Evolutionary conservation across 2,888 invertebrate genomes (phyloP), one percentile per base, ranked within the genome.

Genomic region (Drosophila bunnanda): DNA sequence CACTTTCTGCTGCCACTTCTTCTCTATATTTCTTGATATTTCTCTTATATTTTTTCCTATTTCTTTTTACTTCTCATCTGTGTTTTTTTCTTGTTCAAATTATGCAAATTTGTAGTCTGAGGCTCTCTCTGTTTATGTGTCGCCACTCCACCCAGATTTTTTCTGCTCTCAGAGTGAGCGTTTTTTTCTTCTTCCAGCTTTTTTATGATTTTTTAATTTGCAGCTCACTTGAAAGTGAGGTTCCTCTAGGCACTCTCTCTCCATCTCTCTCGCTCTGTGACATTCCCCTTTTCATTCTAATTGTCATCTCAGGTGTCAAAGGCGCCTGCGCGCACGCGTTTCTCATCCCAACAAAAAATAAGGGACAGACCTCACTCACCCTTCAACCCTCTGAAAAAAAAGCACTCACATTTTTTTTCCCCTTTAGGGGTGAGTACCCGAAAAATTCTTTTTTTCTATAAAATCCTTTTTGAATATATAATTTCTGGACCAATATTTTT

Each of bases 151-250:
- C 73, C 68, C 57, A 84, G 71, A 62, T 76, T 81, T 67, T 61
- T 75, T 69, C 52, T 75, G 48, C 61, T 54, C 56, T 75, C 52
- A 52, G 43, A 46, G 41, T 56, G 46, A 50, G 38, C n/a, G 4
- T 25, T 25, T 25, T 56, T 55, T 60, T 57, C 71, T 71, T 69
- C 59, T 54, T 43, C 56, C 30, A 41, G 13, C 41, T 46, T 72
- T 80, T 87, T 87, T 79, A 88, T 82, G 81, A 77, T 85, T 82
- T 88, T 85, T 81, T 88, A 87, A 85, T 88, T 82, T 88, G 78
- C 75, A 71, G 76, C 65, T 73, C 58, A 60, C 67, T 78, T 85
- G 74, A 82, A 81, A 85, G 81, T 78, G 55, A 66, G 67, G 67
- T 56, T 55, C 55, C 55, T 41, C 38, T 17, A 1, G 25, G 62